phyloP scores from a whole-genome alignment of 2,888 invertebrate species.

The Eilema sororculum region DNA sequence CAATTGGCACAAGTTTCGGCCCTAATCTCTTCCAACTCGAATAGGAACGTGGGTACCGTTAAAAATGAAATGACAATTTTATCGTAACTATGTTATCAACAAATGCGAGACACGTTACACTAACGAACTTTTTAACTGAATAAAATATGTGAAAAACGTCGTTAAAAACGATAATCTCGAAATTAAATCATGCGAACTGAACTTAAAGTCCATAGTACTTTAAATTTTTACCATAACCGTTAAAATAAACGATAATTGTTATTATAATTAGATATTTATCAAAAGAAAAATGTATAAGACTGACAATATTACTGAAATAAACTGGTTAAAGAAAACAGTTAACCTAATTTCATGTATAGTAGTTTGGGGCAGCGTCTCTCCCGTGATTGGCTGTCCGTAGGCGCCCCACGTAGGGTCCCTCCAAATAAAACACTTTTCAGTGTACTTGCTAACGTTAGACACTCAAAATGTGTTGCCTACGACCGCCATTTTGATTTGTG shows the following conservation, averaged over 20 bases:
- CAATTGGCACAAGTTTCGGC: not conserved
- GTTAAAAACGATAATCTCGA: constrained; percentile 29
- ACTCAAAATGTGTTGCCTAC: constrained; percentile 50
- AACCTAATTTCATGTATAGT: constrained; percentile 22
- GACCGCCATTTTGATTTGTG: constrained; percentile 64
- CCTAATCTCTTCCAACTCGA: constrained; percentile 9
- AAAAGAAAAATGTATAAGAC: constrained; percentile 9
- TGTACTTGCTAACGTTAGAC: constrained; percentile 44
- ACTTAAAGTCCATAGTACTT: not conserved
- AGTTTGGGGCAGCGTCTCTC: constrained; percentile 33
- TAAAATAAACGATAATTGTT: constrained; percentile 14
- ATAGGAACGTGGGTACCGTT: constrained; percentile 28
- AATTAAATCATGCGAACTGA: constrained; percentile 13
- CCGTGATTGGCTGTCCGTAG: constrained; percentile 48
- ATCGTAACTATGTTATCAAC: constrained; percentile 50
- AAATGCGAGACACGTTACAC: constrained; percentile 41
- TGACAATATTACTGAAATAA: not conserved
- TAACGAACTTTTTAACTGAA: constrained; percentile 32
- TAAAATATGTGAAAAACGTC: constrained; percentile 39
- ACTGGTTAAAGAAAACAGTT: constrained; percentile 27
- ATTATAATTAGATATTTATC: constrained; percentile 12
- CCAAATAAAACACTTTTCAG: constrained; percentile 43
- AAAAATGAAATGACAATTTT: constrained; percentile 45
- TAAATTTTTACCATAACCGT: constrained; percentile 20
- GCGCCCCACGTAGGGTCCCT: constrained; percentile 55